phyloP scores from a whole-genome alignment of 2,797 vertebrate genomes.

The Alcedo atthis region DNA sequence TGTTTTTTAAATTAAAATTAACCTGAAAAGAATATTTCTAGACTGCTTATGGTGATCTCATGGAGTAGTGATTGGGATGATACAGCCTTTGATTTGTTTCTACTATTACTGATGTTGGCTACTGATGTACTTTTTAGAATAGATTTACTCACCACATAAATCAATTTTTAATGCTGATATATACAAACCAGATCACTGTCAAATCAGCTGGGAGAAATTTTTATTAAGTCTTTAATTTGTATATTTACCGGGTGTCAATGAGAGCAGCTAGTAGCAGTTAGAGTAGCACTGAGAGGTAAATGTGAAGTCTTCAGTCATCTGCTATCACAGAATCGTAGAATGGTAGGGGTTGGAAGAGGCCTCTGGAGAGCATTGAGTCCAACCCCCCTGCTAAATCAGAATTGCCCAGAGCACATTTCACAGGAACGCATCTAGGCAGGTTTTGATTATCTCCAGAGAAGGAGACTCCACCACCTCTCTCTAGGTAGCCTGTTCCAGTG shows the following conservation, averaged over 20 bases:
- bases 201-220: constrained; percentile 4
- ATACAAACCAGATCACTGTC: neutral
- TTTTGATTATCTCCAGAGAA: neutral
- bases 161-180: constrained; percentile 14
- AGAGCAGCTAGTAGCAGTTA: neutral
- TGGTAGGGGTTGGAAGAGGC: neutral
- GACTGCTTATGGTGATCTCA: neutral
- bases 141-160: neutral
- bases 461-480: neutral
- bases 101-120: neutral
- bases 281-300: neutral
- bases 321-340: neutral
- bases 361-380: neutral
- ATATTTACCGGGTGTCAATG: constrained; percentile 1
- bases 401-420: neutral
- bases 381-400: neutral
- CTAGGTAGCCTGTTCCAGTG: neutral
- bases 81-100: neutral
- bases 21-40: neutral
- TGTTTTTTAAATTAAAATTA: neutral
- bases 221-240: constrained; percentile 34
- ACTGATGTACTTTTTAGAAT: neutral
- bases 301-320: neutral
- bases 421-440: neutral
- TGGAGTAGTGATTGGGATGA: neutral